Base-by-base conservation (phyloP, 2,113 vertebrate genomes). In the Dasyornis broadbenti region DNA sequence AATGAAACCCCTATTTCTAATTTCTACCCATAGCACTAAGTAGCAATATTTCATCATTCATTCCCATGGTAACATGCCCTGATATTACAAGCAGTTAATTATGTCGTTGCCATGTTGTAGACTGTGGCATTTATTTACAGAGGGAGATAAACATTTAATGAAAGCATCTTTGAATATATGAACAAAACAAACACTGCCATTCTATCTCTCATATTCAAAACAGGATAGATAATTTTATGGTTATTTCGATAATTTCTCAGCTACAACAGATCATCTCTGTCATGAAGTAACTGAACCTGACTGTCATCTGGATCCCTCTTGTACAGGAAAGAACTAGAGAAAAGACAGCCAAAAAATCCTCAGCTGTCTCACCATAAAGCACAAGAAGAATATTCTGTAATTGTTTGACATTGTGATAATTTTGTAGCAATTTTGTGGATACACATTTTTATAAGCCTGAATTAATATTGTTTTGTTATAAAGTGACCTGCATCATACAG, bases 51-150 rank as follows among this genome's bases (percentile, higher is more conserved):
- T 95, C 15, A 91, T 78, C 83, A 80, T 88, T 96, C 90, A 96
- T 97, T 92, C 81, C 95, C 90, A 96, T 95, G 83, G 96, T 91
- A 97, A 96, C 96, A 92, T 71, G 45, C 56, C 42, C 63, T 3
- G 39, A 91, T 86, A 93, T 80, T 93, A 91, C 85, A 95, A 88
- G 87, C 70, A 79, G 93, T 92, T 95, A 95, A 97, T 97, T 91
- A 92, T 94, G 78, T 81, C 3, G 6, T 79, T 95, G 91, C 89
- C 50, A 60, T 82, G 87, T 89, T 93, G 80, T 83, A 69, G 52
- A 68, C 40, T 42, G 44, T 75, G 50, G n/a, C 66, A 39, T 76
- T 93, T 92, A 82, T 92, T 95, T 93, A 94, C 15, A 13, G 82
- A 85, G 86, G 52, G 50, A 85, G 80, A 95, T 85, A 94, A 95